Conservation (phyloP, 2,888 invertebrate species). For the Torymus texanus region DNA sequence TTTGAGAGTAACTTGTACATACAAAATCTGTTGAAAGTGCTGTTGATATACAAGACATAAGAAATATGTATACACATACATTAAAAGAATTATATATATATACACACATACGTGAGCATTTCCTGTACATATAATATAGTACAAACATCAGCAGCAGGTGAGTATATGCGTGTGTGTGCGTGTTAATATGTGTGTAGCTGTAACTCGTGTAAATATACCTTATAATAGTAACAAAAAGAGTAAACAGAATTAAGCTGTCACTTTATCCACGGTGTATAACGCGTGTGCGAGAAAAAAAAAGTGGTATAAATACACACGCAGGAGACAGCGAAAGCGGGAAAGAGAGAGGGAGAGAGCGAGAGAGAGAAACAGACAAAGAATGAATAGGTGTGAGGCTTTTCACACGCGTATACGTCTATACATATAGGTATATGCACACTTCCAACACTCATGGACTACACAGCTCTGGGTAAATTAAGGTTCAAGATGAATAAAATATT, state of each 20-base stretch:
- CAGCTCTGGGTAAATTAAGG: slow-evolving; percentile 17
- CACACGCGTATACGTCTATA: slow-evolving; percentile 1
- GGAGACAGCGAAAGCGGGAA: slow-evolving; percentile 12
- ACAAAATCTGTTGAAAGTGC: slow-evolving; percentile 5
- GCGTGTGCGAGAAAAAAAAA: slow-evolving; percentile 24
- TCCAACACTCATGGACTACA: neutral
- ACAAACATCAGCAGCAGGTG: neutral
- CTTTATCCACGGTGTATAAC: slow-evolving; percentile 3
- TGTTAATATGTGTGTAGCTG: neutral
- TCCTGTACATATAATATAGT: slow-evolving; percentile 16
- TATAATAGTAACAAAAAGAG: slow-evolving; percentile 9
- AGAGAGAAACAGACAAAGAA: slow-evolving; percentile 4
- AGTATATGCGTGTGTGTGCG: neutral
- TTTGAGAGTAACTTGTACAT: slow-evolving; percentile 38
- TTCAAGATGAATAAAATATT: too few relatives aligned
- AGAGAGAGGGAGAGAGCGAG: neutral
- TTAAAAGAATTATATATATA: slow-evolving; percentile 11
- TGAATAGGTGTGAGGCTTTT: slow-evolving; percentile 14
- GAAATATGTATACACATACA: neutral
- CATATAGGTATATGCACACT: slow-evolving; percentile 7
- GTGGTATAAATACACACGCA: slow-evolving; percentile 32
- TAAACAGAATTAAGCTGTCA: slow-evolving; percentile 41
- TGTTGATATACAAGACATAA: slow-evolving; percentile 8
- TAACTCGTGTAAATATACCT: neutral
- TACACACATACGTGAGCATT: slow-evolving; percentile 14